Conservation (phyloP, 2,888 invertebrate species). For the Callosobruchus maculatus region DNA sequence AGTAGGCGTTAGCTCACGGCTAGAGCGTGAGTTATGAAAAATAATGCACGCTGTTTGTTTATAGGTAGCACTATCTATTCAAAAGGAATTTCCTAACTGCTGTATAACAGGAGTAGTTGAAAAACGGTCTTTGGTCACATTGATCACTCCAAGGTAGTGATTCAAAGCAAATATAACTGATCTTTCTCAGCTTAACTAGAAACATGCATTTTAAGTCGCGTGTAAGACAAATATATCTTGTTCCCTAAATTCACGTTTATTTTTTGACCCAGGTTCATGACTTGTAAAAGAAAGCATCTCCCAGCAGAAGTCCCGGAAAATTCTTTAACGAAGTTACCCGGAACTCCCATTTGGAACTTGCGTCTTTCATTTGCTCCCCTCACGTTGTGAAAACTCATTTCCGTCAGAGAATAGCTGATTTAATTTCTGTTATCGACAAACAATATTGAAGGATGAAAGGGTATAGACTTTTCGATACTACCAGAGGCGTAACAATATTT, state of each 20-base stretch:
- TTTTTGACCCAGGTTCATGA: neutral
- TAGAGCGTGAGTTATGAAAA: no score
- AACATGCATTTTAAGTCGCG: no score
- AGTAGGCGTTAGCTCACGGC: no score
- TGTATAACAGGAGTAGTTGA: no score
- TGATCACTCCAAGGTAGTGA: no score
- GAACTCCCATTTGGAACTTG: constrained; percentile 8
- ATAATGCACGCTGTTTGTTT: no score
- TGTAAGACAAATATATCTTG: no score
- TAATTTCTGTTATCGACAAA: constrained; percentile 47
- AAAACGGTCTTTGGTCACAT: no score
- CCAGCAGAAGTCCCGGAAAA: neutral
- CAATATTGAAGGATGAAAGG: constrained; percentile 37
- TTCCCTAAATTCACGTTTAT: neutral
- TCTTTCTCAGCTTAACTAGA: no score
- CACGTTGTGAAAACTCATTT: constrained; percentile 41
- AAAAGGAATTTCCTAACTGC: no score
- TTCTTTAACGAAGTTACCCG: neutral
- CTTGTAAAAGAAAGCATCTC: neutral
- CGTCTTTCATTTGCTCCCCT: constrained; percentile 23
- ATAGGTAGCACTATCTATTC: no score
- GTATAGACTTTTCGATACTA: constrained; percentile 12
- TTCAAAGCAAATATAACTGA: no score
- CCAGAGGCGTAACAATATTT: neutral
- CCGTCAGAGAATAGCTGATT: constrained; percentile 46